Percentiles rank a stretch among this genome's conserved stretches.
Evolutionary conservation across 2,888 invertebrate species (phyloP).

Genomic region (Electrophaes corylata): DNA sequence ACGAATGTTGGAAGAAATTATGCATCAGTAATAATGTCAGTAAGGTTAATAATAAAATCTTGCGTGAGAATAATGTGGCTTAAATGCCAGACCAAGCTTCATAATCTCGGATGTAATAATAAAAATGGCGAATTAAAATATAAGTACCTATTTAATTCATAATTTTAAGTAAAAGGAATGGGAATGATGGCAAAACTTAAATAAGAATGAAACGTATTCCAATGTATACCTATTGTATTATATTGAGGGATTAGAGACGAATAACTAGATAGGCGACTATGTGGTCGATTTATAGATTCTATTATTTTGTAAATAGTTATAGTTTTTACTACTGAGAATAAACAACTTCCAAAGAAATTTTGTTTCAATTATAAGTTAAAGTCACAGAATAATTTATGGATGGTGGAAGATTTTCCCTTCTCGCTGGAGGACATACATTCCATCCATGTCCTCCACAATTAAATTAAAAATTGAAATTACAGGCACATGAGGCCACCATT

Average conservation of each 20-base stretch:
- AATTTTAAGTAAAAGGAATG: not conserved
- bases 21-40: too few relatives aligned
- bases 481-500: too few relatives aligned
- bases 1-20: slow-evolving; percentile 93
- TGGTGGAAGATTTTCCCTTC: too few relatives aligned
- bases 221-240: slow-evolving; percentile 12
- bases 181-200: slow-evolving; percentile 2
- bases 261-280: slow-evolving; percentile 52
- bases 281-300: slow-evolving; percentile 62
- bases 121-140: not conserved
- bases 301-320: slow-evolving; percentile 60
- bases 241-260: slow-evolving; percentile 44
- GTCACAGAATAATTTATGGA: not conserved
- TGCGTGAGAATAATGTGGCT: too few relatives aligned
- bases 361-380: not conserved
- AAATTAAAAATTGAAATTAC: too few relatives aligned
- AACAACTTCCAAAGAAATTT: slow-evolving; percentile 38
- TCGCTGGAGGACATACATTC: too few relatives aligned
- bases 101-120: not conserved
- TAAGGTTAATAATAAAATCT: too few relatives aligned
- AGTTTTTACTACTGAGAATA: slow-evolving; percentile 57
- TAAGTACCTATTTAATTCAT: not conserved
- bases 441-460: too few relatives aligned
- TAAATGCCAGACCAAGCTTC: not conserved
- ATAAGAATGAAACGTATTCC: slow-evolving; percentile 20